Evolutionary conservation across 2,113 vertebrate genomes (phyloP).

Genomic region (Scytalopus superciliaris): DNA sequence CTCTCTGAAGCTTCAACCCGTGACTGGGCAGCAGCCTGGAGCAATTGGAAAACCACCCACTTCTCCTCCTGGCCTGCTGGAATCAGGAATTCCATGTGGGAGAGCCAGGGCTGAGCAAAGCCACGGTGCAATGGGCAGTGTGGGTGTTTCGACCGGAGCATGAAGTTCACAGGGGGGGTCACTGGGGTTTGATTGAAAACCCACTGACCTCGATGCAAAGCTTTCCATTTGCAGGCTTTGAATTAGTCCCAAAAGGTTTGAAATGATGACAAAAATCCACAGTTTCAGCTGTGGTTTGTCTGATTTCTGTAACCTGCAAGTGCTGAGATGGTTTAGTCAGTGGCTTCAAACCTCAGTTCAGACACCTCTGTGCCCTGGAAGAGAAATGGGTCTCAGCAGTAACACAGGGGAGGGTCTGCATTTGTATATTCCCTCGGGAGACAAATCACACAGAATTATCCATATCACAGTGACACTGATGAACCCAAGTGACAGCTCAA

Average conservation of each 20-base stretch:
- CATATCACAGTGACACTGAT: fast-evolving
- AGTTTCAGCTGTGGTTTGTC: background rate
- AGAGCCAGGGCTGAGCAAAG: background rate
- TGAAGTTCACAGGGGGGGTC: background rate
- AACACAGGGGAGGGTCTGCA: background rate
- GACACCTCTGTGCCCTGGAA: background rate
- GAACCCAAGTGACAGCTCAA: background rate
- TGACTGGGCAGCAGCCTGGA: background rate
- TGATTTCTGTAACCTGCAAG: background rate
- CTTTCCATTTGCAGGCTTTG: background rate
- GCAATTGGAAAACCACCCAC: background rate
- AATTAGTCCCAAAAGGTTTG: background rate
- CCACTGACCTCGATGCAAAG: background rate
- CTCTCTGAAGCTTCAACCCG: background rate
- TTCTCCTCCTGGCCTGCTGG: background rate
- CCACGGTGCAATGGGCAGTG: background rate
- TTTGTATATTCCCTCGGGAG: background rate
- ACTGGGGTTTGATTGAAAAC: background rate
- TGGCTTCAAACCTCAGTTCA: background rate
- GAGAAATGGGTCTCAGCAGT: background rate
- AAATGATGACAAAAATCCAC: background rate
- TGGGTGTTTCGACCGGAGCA: background rate
- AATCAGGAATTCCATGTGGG: background rate
- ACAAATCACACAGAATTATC: background rate
- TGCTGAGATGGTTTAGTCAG: background rate